Base-by-base conservation (phyloP, 2,797 vertebrate genomes). In the Acanthurus lineatus region DNA sequence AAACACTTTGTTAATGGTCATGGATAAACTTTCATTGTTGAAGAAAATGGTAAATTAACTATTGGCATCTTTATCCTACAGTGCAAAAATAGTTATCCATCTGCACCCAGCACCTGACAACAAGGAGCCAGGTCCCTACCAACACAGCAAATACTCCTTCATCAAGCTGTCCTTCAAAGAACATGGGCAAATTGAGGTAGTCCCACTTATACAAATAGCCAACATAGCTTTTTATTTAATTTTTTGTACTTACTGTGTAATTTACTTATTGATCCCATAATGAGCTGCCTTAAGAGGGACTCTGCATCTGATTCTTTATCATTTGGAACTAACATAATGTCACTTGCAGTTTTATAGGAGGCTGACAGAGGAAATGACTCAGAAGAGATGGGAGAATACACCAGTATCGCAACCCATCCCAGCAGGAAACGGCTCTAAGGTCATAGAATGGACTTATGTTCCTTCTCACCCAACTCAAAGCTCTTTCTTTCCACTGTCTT, bases 101-200 rank as follows among this genome's bases (percentile, higher is more conserved):
- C 96, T 99, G 78, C 96, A 99, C 73, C 93, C 96, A 32, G 51
- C 86, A 52, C 77, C 96, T 85, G 81, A 94, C 53, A 97, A 96
- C 93, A 99, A 97, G 91, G 98, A 99, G 32, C 96, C 97, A 15
- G 98, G 98, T 28, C 98, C 97, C 0, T 98, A 98, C 89, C 97
- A 99, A 90, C 94, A 93, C 60, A 99, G 98, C 95, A 98, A 97
- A 87, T 98, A 95, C 77, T 96, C 97, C 58, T 97, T 96, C 58
- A 94, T 99, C 90, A 99, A 98, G 81, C 93, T 99, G 79, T 99
- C 98, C 67, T 99, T 99, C 92, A 98, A 97, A 92, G 98, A 99
- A 77, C 98, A 99, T 76, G 98, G 98, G 4, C 97, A 99, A 92
- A 99, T 99, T 77, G 98, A 99, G 95, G 98, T 98, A 89, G 84